Conservation (phyloP, 1,140 invertebrate genomes). For the Choristoneura fumiferana region DNA sequence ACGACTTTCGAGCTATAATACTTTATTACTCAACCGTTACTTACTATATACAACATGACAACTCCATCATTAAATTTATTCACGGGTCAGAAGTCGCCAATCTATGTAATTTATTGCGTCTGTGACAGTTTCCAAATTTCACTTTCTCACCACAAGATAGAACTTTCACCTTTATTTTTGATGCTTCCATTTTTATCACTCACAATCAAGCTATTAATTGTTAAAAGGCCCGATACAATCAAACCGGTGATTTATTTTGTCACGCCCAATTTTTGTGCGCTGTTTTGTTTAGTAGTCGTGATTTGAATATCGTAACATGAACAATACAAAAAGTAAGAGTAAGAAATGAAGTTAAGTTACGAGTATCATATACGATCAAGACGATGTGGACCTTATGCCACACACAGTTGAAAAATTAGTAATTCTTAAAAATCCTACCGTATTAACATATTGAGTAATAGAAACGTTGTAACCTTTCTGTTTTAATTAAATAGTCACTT, state of each 20-base stretch:
- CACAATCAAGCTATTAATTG: constrained; percentile 24
- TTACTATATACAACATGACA: constrained; percentile 1
- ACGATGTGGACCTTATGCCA: no score
- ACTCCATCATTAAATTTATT: constrained; percentile 16
- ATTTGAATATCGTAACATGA: background rate
- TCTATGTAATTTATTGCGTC: constrained; percentile 6
- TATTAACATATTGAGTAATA: no score
- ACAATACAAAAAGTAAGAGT: background rate
- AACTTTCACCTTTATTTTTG: constrained; percentile 27
- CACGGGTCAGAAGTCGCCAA: constrained; percentile 7
- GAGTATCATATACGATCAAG: no score
- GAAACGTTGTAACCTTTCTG: no score
- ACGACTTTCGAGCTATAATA: constrained; percentile 7
- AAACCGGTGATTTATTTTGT: constrained; percentile 28
- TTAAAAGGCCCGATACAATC: constrained; percentile 24
- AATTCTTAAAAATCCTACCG: no score
- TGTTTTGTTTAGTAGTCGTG: background rate
- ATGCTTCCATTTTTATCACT: constrained; percentile 21
- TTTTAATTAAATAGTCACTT: no score
- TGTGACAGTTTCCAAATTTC: constrained; percentile 11
- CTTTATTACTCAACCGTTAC: constrained; percentile 8
- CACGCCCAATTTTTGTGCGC: constrained; percentile 27
- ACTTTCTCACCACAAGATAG: constrained; percentile 12
- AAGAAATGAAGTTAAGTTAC: background rate
- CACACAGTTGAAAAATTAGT: no score